phyloP scores from a whole-genome alignment of 2,888 invertebrate genomes.

The Eristalis intricaria region DNA sequence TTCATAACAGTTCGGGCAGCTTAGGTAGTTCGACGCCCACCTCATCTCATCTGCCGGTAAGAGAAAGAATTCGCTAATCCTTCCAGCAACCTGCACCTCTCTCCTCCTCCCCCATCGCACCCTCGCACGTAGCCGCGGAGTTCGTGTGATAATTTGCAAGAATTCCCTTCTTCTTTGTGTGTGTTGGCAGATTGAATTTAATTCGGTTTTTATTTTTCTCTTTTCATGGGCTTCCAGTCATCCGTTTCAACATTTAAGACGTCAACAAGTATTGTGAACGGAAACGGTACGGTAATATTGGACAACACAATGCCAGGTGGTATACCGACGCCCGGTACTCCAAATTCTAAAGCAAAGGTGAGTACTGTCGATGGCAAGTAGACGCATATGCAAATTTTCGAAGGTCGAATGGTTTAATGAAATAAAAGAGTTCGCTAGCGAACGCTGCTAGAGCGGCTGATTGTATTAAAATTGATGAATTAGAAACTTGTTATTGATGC shows the following conservation, averaged over 20 bases:
- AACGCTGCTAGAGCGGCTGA: background rate
- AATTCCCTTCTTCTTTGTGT: slow-evolving; percentile 9
- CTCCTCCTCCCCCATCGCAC: background rate
- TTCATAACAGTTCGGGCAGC: slow-evolving; percentile 81
- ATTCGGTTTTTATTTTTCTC: slow-evolving; percentile 28
- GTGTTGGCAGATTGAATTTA: slow-evolving; percentile 33
- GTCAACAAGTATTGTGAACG: slow-evolving; percentile 80
- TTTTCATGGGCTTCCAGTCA: slow-evolving; percentile 75
- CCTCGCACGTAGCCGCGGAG: background rate
- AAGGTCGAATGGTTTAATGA: slow-evolving; percentile 3
- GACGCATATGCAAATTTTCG: slow-evolving; percentile 12
- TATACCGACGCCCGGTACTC: slow-evolving; percentile 88
- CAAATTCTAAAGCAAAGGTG: slow-evolving; percentile 91
- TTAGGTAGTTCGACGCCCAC: slow-evolving; percentile 81
- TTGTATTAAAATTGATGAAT: background rate
- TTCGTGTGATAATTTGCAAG: slow-evolving; percentile 9
- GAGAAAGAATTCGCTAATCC: slow-evolving; percentile 1
- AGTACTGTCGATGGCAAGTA: slow-evolving; percentile 43
- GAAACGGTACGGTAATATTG: slow-evolving; percentile 80
- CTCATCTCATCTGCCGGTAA: slow-evolving; percentile 80
- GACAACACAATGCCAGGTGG: slow-evolving; percentile 86
- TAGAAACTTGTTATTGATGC: background rate
- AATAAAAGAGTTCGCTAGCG: slow-evolving; percentile 60
- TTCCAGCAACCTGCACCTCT: background rate
- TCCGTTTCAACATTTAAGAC: slow-evolving; percentile 81